Percentiles rank a stretch among this genome's conserved stretches.
phyloP scores from a whole-genome alignment of 2,113 vertebrate species.

The Anas platyrhynchos region DNA sequence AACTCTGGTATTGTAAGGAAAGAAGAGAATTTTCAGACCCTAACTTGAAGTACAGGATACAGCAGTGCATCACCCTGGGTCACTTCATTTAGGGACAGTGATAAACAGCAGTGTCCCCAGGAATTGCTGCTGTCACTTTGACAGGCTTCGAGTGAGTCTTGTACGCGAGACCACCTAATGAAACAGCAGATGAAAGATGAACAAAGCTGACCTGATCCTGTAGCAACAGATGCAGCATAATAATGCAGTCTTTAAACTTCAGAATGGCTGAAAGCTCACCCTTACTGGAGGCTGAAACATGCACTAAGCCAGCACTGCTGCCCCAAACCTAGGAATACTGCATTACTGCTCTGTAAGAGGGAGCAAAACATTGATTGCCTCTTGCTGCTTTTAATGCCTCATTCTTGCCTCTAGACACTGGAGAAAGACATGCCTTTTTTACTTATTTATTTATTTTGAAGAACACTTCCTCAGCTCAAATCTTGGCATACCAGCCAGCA shows the following conservation, averaged over 20 bases:
- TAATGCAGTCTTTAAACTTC: neutral
- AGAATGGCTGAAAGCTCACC: neutral
- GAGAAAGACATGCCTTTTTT: neutral
- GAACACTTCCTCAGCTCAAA: neutral
- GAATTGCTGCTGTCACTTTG: neutral
- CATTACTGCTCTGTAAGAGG: neutral
- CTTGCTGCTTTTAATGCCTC: neutral
- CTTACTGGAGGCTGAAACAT: neutral
- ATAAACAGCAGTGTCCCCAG: neutral
- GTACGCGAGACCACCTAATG: constrained; percentile 20
- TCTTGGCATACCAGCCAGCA: neutral
- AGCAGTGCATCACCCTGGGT: neutral
- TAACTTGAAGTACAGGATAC: neutral
- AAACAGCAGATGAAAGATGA: constrained; percentile 45
- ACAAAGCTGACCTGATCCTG: constrained; percentile 1
- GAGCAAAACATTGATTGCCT: neutral
- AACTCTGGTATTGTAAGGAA: neutral
- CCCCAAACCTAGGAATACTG: constrained; percentile 6
- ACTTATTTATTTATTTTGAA: neutral
- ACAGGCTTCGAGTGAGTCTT: neutral
- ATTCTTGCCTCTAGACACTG: neutral
- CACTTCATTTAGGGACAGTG: neutral
- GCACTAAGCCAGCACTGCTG: neutral
- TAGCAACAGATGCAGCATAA: constrained; percentile 20
- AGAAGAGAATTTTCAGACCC: neutral